Conservation (phyloP, 2,797 vertebrate species). For the Hoplostethus mediterraneus region DNA sequence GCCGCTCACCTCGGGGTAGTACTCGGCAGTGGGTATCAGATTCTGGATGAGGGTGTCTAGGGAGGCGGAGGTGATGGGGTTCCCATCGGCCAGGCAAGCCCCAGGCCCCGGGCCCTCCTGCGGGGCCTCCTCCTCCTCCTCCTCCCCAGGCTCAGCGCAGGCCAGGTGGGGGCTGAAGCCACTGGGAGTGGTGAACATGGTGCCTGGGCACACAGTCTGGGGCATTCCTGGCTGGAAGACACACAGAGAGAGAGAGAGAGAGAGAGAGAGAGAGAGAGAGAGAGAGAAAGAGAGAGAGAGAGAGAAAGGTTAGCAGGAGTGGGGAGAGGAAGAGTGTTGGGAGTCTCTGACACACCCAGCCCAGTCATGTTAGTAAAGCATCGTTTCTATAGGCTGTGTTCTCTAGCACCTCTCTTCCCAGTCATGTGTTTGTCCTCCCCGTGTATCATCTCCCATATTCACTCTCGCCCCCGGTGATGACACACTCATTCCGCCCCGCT, state of each 20-base stretch:
- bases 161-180: conserved; percentile 88
- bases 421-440: conserved; percentile 4
- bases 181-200: conserved; percentile 90
- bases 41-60: conserved; percentile 93
- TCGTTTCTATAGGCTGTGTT: not conserved
- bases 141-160: conserved; percentile 81
- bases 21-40: conserved; percentile 92
- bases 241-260: conserved; percentile 40
- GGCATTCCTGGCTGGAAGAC: conserved; percentile 89
- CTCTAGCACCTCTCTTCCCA: not conserved
- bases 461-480: not conserved
- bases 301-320: conserved; percentile 25
- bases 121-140: conserved; percentile 85
- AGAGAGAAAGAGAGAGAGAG: too few relatives aligned
- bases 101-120: conserved; percentile 84
- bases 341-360: not conserved
- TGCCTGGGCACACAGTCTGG: conserved; percentile 88
- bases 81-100: conserved; percentile 75
- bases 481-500: conserved; percentile 23
- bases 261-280: conserved; percentile 19
- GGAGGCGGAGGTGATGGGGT: conserved; percentile 90
- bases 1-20: conserved; percentile 91
- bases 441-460: conserved; percentile 12
- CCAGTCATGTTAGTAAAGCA: not conserved
- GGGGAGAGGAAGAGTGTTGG: not conserved